These are phyloP conservation scores for Heliconius melpomene DNA, from an alignment of 1,140 invertebrate genomes.

Conservation along the genomic window DNA sequence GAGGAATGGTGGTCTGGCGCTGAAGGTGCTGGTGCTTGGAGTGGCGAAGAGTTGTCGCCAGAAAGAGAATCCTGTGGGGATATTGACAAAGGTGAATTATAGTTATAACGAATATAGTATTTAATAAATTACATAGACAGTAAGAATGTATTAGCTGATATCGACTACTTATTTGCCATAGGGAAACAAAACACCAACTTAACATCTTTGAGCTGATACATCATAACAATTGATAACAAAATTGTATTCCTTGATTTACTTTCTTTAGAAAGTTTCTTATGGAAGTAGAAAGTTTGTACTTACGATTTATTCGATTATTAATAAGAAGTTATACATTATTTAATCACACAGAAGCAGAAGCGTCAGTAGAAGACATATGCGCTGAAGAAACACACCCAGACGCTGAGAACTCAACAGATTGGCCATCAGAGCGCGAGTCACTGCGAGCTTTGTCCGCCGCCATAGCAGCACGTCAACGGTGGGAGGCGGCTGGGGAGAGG, in stretches of 20 bases:
- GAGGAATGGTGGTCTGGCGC: slow-evolving; percentile 76
- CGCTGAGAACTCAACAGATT: slow-evolving; percentile 45
- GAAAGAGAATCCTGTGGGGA: slow-evolving; percentile 66
- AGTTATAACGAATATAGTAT: too few species aligned
- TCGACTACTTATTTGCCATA: not conserved
- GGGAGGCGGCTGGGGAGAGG: slow-evolving; percentile 78
- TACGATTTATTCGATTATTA: not conserved
- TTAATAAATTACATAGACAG: not conserved
- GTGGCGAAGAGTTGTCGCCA: slow-evolving; percentile 74
- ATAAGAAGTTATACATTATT: not conserved
- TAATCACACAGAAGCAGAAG: slow-evolving; percentile 22
- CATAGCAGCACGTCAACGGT: slow-evolving; percentile 83
- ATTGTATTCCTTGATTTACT: too few species aligned
- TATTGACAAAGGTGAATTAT: slow-evolving; percentile 53
- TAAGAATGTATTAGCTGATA: not conserved
- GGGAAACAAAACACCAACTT: too few species aligned
- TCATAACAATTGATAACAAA: too few species aligned
- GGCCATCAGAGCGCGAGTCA: slow-evolving; percentile 82
- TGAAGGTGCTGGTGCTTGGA: slow-evolving; percentile 65
- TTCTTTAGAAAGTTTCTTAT: too few species aligned
- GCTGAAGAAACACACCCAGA: not conserved
- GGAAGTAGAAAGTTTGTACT: too few species aligned
- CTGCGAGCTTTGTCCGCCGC: slow-evolving; percentile 85
- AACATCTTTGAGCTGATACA: too few species aligned
- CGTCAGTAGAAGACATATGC: slow-evolving; percentile 22